These are phyloP conservation scores for Drosophila setosimentum DNA, from an alignment of 2,888 invertebrate genomes.

Conservation along the genomic window DNA sequence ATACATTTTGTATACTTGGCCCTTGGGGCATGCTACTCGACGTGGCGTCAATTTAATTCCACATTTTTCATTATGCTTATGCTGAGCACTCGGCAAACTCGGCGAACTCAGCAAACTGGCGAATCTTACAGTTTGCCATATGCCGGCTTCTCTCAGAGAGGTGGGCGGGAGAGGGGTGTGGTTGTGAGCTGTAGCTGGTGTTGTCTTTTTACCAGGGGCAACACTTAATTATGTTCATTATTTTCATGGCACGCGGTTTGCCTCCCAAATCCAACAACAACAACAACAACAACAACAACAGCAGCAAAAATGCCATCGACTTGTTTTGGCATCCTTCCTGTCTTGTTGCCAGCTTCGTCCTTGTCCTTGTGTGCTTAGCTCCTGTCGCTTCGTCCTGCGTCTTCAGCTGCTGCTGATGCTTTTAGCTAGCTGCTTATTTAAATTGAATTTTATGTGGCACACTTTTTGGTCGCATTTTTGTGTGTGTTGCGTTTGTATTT, in stretches of 20 bases:
- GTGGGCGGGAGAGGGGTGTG: not conserved
- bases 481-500: not conserved
- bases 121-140: conserved; percentile 40
- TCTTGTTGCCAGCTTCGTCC: conserved; percentile 1
- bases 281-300: not conserved
- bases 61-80: conserved; percentile 79
- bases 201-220: conserved; percentile 75
- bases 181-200: conserved; percentile 25
- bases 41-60: conserved; percentile 79
- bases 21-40: conserved; percentile 45
- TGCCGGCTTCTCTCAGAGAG: conserved; percentile 19
- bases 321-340: conserved; percentile 50
- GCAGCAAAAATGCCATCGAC: conserved; percentile 33
- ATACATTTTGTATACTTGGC: conserved; percentile 39
- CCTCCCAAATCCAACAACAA: not conserved
- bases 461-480: conserved; percentile 33
- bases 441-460: conserved; percentile 72
- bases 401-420: not conserved
- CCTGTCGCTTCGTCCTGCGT: not conserved
- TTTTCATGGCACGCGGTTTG: conserved; percentile 76
- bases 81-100: conserved; percentile 31
- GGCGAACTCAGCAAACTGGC: not conserved
- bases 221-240: conserved; percentile 81
- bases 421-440: conserved; percentile 65
- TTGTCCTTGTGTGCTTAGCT: conserved; percentile 17